A percentile compares a stretch with the other conserved stretches of the same genome.
Evolutionary conservation across 2,113 vertebrate genomes (phyloP).

Genomic region (Pseudorectes ferrugineus): DNA sequence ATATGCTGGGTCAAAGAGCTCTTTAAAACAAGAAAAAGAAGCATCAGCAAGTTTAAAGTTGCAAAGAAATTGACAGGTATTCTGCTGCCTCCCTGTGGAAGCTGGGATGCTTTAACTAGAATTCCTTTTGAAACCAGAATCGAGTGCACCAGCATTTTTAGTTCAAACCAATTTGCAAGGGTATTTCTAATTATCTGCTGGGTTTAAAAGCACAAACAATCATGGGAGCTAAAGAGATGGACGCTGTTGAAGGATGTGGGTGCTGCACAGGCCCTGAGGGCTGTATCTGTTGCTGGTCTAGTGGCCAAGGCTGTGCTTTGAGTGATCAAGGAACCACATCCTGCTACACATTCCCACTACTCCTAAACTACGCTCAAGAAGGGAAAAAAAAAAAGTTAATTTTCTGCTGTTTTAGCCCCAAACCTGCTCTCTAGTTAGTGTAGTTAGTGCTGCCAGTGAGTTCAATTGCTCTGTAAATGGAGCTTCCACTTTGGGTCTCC

Average conservation of each 20-base stretch:
- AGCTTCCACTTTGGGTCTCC: background rate
- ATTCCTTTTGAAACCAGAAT: background rate
- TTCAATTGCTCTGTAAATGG: background rate
- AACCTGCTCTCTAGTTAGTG: background rate
- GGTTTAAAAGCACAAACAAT: background rate
- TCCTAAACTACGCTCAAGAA: background rate
- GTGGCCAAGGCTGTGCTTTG: background rate
- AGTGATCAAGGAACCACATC: background rate
- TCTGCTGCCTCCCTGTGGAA: slow-evolving; percentile 68
- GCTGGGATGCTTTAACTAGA: background rate
- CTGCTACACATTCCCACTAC: background rate
- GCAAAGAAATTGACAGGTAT: slow-evolving; percentile 3
- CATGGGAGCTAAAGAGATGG: background rate
- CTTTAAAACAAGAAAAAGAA: background rate
- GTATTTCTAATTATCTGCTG: background rate
- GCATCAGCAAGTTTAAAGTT: background rate
- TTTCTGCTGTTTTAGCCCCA: background rate
- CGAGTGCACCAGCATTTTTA: background rate
- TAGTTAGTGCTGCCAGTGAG: background rate
- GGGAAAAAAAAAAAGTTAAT: background rate
- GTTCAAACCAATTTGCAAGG: background rate
- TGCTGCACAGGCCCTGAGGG: rapidly evolving
- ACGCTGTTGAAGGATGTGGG: background rate
- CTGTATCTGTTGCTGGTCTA: background rate
- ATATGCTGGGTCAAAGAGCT: background rate